These are phyloP conservation scores for Cryptus armator DNA, from an alignment of 2,888 invertebrate genomes.

Conservation along the genomic window DNA sequence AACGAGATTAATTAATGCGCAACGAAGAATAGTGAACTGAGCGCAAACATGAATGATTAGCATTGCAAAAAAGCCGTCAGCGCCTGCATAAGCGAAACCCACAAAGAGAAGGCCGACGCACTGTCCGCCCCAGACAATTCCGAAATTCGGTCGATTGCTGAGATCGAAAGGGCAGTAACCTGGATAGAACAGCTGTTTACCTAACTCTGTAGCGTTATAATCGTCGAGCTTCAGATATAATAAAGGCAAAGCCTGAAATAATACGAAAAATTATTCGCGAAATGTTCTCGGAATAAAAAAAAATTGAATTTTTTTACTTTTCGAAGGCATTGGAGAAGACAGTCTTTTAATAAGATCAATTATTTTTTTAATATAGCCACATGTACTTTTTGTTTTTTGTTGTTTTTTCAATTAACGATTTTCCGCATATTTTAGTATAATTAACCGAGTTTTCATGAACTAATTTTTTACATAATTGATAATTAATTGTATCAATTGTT, in stretches of 20 bases:
- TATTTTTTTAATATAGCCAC: neutral
- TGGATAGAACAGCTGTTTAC: conserved; percentile 21
- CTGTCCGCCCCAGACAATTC: conserved; percentile 60
- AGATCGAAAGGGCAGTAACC: conserved; percentile 63
- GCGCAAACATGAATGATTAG: conserved; percentile 69
- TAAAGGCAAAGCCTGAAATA: conserved; percentile 23
- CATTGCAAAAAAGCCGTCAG: conserved; percentile 70
- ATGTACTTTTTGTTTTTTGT: neutral
- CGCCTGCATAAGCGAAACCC: conserved; percentile 60
- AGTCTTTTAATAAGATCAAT: neutral
- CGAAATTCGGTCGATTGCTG: conserved; percentile 16
- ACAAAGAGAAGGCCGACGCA: conserved; percentile 45
- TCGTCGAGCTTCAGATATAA: conserved; percentile 13
- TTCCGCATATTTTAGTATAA: neutral
- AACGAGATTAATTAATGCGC: conserved; percentile 4
- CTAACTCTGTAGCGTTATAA: conserved; percentile 24
- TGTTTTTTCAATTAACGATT: neutral
- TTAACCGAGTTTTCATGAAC: too few relatives aligned
- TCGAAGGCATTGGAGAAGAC: neutral
- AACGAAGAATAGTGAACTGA: conserved; percentile 66
- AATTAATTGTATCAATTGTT: too few relatives aligned
- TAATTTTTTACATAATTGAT: too few relatives aligned
- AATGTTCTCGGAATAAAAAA: neutral
- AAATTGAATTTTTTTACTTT: neutral
- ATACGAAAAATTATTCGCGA: neutral